Percentiles rank a stretch among this genome's conserved stretches.
Evolutionary conservation across 2,797 vertebrate species (phyloP).

Genomic region (Emys orbicularis): DNA sequence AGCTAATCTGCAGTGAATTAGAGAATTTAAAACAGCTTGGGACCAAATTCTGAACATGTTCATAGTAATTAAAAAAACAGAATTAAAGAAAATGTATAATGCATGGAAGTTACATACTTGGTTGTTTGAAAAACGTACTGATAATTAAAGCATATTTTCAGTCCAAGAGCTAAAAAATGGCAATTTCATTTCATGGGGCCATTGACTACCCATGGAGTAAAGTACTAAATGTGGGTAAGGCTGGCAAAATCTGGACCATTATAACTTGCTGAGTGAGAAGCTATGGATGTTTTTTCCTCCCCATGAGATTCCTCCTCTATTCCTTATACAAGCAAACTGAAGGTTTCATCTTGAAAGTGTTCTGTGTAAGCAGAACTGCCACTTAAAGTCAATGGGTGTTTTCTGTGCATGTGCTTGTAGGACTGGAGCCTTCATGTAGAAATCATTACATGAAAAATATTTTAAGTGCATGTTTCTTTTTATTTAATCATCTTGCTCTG

Average conservation of each 20-base stretch:
- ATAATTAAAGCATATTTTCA: slow-evolving; percentile 28
- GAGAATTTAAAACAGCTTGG: rapidly evolving
- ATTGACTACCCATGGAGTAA: neutral
- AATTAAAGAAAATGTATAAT: neutral
- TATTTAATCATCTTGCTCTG: slow-evolving; percentile 61
- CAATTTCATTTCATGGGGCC: neutral
- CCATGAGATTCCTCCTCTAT: slow-evolving; percentile 23
- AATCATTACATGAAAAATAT: slow-evolving; percentile 38
- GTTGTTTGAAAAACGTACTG: slow-evolving; percentile 31
- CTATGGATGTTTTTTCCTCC: neutral
- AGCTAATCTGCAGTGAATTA: neutral
- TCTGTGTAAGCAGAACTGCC: neutral
- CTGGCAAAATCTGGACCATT: neutral
- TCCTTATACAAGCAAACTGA: neutral
- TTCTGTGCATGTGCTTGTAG: neutral
- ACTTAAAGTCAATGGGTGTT: neutral
- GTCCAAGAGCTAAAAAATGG: neutral
- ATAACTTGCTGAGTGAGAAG: slow-evolving; percentile 31
- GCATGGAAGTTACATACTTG: neutral
- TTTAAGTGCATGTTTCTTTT: slow-evolving; percentile 49
- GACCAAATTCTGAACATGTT: neutral
- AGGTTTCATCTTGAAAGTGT: neutral
- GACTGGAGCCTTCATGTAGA: neutral
- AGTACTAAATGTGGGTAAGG: neutral
- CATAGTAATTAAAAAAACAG: neutral